Conservation (phyloP, 1,140 invertebrate genomes). For the Triops cancriformis region DNA sequence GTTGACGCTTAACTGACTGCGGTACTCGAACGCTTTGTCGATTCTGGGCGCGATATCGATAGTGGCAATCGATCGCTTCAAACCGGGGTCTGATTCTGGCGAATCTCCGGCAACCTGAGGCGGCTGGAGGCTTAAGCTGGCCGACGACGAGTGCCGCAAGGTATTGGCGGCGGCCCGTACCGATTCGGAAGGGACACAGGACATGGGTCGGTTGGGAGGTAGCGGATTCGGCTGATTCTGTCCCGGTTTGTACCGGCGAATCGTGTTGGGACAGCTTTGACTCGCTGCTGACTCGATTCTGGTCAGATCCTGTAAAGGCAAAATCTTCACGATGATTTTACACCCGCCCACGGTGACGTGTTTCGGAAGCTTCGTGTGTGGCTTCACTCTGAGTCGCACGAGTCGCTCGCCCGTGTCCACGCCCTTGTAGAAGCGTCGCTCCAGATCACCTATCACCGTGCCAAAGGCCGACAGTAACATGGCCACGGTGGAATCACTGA, state of each 20-base stretch:
- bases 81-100: not conserved
- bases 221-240: slow-evolving; percentile 14
- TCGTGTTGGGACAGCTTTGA: not conserved
- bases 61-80: not conserved
- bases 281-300: not conserved
- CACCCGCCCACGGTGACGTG: slow-evolving; percentile 36
- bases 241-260: not conserved
- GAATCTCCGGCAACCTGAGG: not conserved
- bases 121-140: not conserved
- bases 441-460: slow-evolving; percentile 39
- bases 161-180: not conserved
- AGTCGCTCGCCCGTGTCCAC: slow-evolving; percentile 42
- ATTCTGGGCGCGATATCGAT: slow-evolving; percentile 17
- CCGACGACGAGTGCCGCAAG: not conserved
- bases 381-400: slow-evolving; percentile 35
- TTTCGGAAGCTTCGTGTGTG: slow-evolving; percentile 34
- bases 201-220: not conserved
- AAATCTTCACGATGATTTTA: slow-evolving; percentile 19
- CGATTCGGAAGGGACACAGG: not conserved
- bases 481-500: slow-evolving; percentile 36
- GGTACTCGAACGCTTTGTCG: slow-evolving; percentile 28
- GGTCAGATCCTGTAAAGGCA: not conserved
- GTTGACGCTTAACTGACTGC: slow-evolving; percentile 28
- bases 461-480: slow-evolving; percentile 38
- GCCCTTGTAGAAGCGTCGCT: slow-evolving; percentile 40